Percentiles rank a stretch among this genome's conserved stretches.
Conservation (phyloP, 92 coral and sea anemone genomes). For the Nematostella vectensis region DNA sequence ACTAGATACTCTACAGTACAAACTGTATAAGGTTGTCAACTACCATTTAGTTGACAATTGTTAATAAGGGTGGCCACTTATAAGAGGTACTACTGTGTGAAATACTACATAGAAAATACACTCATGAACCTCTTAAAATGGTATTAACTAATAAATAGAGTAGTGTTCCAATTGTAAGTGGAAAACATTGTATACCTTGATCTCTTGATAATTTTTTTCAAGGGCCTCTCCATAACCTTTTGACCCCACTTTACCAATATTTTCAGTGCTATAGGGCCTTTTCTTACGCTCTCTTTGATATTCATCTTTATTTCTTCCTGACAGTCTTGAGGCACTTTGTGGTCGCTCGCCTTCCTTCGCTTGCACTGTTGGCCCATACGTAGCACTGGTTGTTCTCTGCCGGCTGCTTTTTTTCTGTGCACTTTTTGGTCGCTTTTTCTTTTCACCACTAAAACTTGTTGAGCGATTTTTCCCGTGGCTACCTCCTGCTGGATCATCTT, state of each 20-base stretch:
- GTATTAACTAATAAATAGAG: too few species aligned
- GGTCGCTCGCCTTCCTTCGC: slow-evolving; percentile 18
- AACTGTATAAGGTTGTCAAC: too few species aligned
- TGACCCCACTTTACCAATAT: slow-evolving; percentile 12
- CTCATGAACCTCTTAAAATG: too few species aligned
- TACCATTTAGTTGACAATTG: too few species aligned
- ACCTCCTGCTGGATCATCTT: slow-evolving; percentile 5
- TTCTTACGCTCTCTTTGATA: slow-evolving; percentile 3
- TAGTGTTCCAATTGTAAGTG: too few species aligned
- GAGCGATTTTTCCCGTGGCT: slow-evolving; percentile 22
- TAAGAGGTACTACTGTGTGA: too few species aligned
- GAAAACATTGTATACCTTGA: too few species aligned
- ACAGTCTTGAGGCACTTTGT: slow-evolving; percentile 9
- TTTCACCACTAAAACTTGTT: slow-evolving; percentile 12
- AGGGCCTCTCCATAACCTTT: slow-evolving; percentile 6
- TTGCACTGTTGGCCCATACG: slow-evolving; percentile 6
- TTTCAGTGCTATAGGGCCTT: too few species aligned
- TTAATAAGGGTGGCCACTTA: too few species aligned
- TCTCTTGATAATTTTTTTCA: too few species aligned
- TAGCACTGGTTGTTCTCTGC: slow-evolving; percentile 26
- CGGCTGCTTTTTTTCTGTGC: slow-evolving; percentile 2
- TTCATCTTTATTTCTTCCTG: background rate
- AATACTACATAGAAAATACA: too few species aligned
- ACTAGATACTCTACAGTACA: too few species aligned
- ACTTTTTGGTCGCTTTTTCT: slow-evolving; percentile 12